Evolutionary conservation across 2,797 vertebrate genomes (phyloP).

Genomic region (Dallia pectoralis): DNA sequence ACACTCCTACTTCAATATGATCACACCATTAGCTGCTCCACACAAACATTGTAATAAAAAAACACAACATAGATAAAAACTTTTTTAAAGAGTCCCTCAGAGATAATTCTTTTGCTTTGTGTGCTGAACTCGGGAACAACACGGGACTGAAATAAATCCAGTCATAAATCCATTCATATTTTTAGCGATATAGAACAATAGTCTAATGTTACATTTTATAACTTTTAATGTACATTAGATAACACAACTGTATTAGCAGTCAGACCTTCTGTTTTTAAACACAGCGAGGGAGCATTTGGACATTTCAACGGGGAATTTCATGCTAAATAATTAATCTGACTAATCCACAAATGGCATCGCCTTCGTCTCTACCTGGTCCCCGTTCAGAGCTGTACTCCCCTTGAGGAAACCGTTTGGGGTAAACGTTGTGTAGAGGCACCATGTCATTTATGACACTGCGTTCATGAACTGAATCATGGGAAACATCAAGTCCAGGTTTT

Average conservation of each 20-base stretch:
- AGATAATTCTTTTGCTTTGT: slow-evolving; percentile 67
- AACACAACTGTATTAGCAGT: slow-evolving; percentile 70
- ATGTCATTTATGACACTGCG: not conserved
- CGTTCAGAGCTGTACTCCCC: slow-evolving; percentile 48
- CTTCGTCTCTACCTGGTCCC: slow-evolving; percentile 71
- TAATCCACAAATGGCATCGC: slow-evolving; percentile 70
- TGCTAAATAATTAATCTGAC: slow-evolving; percentile 78
- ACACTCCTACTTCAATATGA: slow-evolving; percentile 46
- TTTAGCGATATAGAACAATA: slow-evolving; percentile 58
- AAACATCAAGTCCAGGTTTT: not conserved
- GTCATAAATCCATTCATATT: slow-evolving; percentile 56
- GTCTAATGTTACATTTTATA: slow-evolving; percentile 66
- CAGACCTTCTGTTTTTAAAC: slow-evolving; percentile 72
- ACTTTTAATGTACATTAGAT: slow-evolving; percentile 71
- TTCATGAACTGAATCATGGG: not conserved
- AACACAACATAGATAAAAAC: too few species aligned
- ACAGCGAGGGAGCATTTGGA: slow-evolving; percentile 77
- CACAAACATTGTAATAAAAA: slow-evolving; percentile 19
- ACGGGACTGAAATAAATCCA: slow-evolving; percentile 46
- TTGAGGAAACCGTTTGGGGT: not conserved
- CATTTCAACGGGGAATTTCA: slow-evolving; percentile 74
- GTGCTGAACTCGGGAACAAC: slow-evolving; percentile 55
- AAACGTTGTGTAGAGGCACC: not conserved
- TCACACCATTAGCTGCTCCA: slow-evolving; percentile 53
- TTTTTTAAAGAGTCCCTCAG: too few species aligned